Evolutionary conservation across 2,888 invertebrate genomes (phyloP).

Genomic region (Microctonus hyperodae): DNA sequence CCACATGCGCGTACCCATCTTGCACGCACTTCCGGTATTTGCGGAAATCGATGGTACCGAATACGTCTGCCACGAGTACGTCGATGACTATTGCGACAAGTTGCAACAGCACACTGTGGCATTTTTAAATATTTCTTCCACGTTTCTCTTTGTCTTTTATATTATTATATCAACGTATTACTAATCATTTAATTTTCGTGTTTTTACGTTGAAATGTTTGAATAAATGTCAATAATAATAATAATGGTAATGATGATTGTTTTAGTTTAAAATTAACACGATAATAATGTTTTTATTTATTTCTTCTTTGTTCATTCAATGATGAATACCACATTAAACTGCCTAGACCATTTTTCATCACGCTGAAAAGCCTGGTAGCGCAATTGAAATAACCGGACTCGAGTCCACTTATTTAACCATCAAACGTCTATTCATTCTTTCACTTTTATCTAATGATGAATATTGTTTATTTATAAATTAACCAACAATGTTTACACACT

Average conservation of each 20-base stretch:
- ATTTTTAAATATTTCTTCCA: constrained; percentile 53
- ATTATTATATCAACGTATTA: background rate
- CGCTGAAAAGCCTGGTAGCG: constrained; percentile 21
- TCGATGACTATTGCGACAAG: constrained; percentile 68
- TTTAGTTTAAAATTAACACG: background rate
- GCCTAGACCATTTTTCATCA: constrained; percentile 20
- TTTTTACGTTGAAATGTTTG: background rate
- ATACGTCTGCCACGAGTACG: constrained; percentile 67
- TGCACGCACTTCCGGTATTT: constrained; percentile 65
- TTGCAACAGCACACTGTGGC: constrained; percentile 69
- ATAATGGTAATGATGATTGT: no score
- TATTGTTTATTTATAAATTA: background rate
- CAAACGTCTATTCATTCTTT: background rate
- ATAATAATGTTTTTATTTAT: background rate
- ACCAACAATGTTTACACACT: background rate
- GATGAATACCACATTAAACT: background rate
- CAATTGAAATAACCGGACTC: background rate
- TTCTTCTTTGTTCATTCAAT: constrained; percentile 2
- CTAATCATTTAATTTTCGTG: no score
- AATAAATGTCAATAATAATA: background rate
- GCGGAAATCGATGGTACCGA: constrained; percentile 69
- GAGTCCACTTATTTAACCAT: background rate
- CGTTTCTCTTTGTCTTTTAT: background rate
- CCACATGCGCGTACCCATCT: constrained; percentile 67
- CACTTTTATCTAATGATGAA: background rate